A percentile compares a stretch with the other conserved stretches of the same genome.
Conservation (phyloP, 2,888 invertebrate species). For the Sarcophaga subvicina region DNA sequence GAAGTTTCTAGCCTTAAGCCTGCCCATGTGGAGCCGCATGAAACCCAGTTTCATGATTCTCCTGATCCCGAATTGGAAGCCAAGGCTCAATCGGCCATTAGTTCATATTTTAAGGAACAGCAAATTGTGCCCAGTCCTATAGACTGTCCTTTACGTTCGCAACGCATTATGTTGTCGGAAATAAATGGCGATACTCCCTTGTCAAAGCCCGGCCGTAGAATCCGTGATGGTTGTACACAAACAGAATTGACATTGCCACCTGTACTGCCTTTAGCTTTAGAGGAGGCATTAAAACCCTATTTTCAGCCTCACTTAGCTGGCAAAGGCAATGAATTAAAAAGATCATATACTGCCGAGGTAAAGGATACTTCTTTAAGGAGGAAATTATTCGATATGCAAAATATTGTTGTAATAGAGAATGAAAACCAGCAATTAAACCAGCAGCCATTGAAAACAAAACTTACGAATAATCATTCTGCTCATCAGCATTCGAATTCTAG, state of each 20-base stretch:
- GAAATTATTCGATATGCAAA: constrained; percentile 79
- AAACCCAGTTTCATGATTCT: constrained; percentile 83
- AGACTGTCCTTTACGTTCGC: constrained; percentile 78
- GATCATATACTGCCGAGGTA: constrained; percentile 72
- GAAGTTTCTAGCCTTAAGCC: constrained; percentile 86
- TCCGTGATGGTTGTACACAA: constrained; percentile 83
- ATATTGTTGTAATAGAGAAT: constrained; percentile 73
- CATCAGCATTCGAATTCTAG: constrained; percentile 59
- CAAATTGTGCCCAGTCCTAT: constrained; percentile 81
- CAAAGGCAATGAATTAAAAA: constrained; percentile 69
- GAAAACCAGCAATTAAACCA: constrained; percentile 41
- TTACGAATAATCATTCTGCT: neutral
- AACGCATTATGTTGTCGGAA: constrained; percentile 78
- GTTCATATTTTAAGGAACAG: constrained; percentile 80
- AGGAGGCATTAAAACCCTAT: constrained; percentile 84
- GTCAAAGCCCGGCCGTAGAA: constrained; percentile 74
- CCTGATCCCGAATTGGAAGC: constrained; percentile 84
- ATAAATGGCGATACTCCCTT: constrained; percentile 76
- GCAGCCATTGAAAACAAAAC: constrained; percentile 11
- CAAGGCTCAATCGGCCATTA: constrained; percentile 85
- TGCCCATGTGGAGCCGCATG: constrained; percentile 84
- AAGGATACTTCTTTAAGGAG: constrained; percentile 80
- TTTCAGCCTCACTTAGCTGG: constrained; percentile 82
- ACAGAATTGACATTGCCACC: constrained; percentile 85
- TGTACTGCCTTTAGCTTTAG: constrained; percentile 83